Percentiles rank a stretch among this genome's conserved stretches.
Conservation (phyloP, 64 coral and sea anemone genomes). For the Trachythela sp. region DNA sequence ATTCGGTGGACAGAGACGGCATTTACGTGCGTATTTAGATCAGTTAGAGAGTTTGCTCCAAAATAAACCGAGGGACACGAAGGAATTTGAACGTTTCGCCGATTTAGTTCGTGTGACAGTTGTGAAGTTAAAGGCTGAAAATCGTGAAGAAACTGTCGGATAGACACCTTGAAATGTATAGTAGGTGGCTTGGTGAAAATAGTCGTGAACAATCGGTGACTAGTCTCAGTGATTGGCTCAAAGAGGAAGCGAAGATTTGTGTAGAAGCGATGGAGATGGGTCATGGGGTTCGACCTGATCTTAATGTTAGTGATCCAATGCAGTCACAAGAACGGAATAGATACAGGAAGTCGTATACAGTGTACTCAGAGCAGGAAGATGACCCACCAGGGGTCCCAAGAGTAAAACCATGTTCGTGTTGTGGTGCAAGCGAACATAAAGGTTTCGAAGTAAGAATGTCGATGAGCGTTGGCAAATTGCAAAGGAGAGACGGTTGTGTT, state of each 20-base stretch:
- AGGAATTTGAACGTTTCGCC: background rate
- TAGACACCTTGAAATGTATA: background rate
- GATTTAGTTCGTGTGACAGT: background rate
- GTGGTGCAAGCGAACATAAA: conserved; percentile 29
- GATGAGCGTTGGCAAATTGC: conserved; percentile 32
- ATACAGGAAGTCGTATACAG: too few relatives aligned
- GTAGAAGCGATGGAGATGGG: too few relatives aligned
- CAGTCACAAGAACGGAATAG: too few relatives aligned
- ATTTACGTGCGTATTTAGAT: background rate
- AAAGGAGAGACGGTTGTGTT: conserved; percentile 56
- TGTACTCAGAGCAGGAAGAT: too few relatives aligned
- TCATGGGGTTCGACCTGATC: background rate
- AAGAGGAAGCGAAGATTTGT: background rate
- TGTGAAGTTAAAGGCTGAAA: background rate
- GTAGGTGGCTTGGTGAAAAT: background rate
- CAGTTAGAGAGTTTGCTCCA: background rate
- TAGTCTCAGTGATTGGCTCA: background rate
- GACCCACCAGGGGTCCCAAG: too few relatives aligned
- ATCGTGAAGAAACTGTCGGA: background rate
- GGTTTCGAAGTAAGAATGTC: conserved; percentile 5
- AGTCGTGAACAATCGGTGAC: background rate
- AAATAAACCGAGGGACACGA: background rate
- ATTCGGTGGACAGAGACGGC: background rate
- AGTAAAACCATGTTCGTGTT: background rate
- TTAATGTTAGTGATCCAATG: too few relatives aligned